phyloP scores from a whole-genome alignment of 2,113 vertebrate species.

The Pitta sordida region DNA sequence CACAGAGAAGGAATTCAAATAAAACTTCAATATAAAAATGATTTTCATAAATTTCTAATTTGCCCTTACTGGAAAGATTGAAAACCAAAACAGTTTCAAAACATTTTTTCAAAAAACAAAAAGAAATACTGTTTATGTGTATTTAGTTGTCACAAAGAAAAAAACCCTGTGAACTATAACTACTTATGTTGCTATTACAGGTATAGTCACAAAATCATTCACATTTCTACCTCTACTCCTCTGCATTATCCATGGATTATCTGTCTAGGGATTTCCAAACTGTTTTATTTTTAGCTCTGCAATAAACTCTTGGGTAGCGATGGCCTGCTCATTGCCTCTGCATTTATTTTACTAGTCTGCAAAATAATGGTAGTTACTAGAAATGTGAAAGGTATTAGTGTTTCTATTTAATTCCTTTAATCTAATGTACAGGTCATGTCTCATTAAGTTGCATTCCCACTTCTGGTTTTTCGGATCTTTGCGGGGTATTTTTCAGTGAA shows the following conservation, averaged over 20 bases:
- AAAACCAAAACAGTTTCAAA: background rate
- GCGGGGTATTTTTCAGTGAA: too few species aligned
- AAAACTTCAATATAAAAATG: background rate
- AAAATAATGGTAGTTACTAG: background rate
- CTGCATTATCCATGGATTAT: background rate
- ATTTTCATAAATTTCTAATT: background rate
- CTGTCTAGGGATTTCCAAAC: background rate
- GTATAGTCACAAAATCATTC: background rate
- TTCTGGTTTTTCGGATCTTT: too few species aligned
- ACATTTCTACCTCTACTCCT: background rate
- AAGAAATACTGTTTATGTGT: rapidly evolving
- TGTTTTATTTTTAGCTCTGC: background rate
- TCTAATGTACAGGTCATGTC: too few species aligned
- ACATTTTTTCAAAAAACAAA: background rate
- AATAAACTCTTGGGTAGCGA: background rate
- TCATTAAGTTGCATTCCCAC: too few species aligned
- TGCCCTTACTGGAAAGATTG: background rate
- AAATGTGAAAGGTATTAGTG: background rate
- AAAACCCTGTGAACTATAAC: background rate
- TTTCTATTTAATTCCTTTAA: background rate
- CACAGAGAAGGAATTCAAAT: background rate
- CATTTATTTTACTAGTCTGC: background rate
- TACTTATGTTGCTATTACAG: background rate
- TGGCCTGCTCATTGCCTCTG: background rate
- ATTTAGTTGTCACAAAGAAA: background rate